These are phyloP conservation scores for Aphodius granarius DNA, from an alignment of 2,888 invertebrate genomes.

Conservation along the genomic window DNA sequence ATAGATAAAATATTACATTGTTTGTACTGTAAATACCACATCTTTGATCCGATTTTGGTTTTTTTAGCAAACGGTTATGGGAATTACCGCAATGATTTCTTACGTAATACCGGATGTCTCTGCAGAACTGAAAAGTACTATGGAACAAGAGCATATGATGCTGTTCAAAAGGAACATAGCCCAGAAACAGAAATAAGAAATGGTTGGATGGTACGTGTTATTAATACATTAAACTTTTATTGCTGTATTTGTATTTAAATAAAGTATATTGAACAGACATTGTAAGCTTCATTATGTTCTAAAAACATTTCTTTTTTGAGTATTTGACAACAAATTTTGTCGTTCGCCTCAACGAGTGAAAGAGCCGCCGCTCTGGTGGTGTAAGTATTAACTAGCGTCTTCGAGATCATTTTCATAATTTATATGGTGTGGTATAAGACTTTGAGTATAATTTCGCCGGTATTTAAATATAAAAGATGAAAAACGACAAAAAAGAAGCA, in stretches of 20 bases:
- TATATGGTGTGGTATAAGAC: too few relatives aligned
- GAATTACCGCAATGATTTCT: slow-evolving; percentile 62
- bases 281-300: too few relatives aligned
- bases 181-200: background rate
- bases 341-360: too few relatives aligned
- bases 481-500: too few relatives aligned
- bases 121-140: slow-evolving; percentile 46
- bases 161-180: slow-evolving; percentile 5
- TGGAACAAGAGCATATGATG: slow-evolving; percentile 14
- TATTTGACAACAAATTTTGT: too few relatives aligned
- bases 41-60: slow-evolving; percentile 7
- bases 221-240: background rate
- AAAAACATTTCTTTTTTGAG: too few relatives aligned
- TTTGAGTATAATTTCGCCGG: too few relatives aligned
- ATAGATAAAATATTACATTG: too few relatives aligned
- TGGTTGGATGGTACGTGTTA: background rate
- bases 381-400: too few relatives aligned
- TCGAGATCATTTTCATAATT: too few relatives aligned
- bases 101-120: slow-evolving; percentile 64
- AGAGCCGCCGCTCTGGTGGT: too few relatives aligned
- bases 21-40: background rate
- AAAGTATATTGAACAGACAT: background rate
- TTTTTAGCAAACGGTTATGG: slow-evolving; percentile 60
- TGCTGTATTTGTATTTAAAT: background rate
- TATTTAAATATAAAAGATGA: too few relatives aligned